Conservation (phyloP, 2,113 vertebrate genomes). For the Nansenia antarctica region DNA sequence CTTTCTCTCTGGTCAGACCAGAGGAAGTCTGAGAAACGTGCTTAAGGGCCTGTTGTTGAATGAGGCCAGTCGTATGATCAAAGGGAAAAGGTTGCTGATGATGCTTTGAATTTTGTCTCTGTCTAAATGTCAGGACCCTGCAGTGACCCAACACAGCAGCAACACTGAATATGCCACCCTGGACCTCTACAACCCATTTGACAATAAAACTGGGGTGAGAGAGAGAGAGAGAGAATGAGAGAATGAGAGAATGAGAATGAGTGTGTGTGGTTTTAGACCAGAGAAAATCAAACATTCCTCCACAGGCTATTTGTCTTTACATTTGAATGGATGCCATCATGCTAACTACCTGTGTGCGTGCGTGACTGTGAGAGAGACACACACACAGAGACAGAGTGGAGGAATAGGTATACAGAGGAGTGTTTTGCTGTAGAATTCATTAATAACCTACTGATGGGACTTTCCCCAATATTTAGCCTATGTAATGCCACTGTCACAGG, state of each 20-base stretch:
- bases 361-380: too few species aligned
- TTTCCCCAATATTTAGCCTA: background rate
- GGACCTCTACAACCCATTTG: constrained; percentile 94
- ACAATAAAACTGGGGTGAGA: constrained; percentile 78
- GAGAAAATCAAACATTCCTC: too few species aligned
- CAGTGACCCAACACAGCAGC: constrained; percentile 82
- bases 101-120: constrained; percentile 3
- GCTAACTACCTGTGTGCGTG: too few species aligned
- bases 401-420: too few species aligned
- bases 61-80: background rate
- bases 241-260: background rate
- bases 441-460: too few species aligned
- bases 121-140: constrained; percentile 79
- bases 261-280: background rate
- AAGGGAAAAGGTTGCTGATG: background rate
- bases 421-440: too few species aligned
- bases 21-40: background rate
- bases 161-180: constrained; percentile 82
- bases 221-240: background rate
- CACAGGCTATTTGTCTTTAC: too few species aligned
- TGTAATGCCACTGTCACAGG: background rate
- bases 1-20: background rate
- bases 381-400: too few species aligned
- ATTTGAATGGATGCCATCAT: too few species aligned
- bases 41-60: background rate